Evolutionary conservation across 2,888 invertebrate species (phyloP), one percentile per base, ranked within the genome.

Genomic region (Andrena fulva): DNA sequence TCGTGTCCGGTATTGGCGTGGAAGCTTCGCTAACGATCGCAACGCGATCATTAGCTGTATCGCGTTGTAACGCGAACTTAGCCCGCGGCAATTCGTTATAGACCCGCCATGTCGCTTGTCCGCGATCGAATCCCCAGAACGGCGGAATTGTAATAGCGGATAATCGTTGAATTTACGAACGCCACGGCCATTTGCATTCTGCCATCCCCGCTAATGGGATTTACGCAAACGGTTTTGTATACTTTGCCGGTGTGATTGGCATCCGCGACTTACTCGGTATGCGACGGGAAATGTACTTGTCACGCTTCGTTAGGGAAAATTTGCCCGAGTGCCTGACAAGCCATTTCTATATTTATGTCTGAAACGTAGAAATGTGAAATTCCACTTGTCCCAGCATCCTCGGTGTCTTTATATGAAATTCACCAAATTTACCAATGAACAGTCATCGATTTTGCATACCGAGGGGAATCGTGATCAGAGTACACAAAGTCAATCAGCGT

Each of bases 111-210:
- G 84, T 81, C 66, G 78, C 52, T 73, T 74, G 76, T 84, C 66
- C 74, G 29, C 74, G 73, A 80, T 75, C 84, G 81, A 84, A 74
- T 72, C 24, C 76, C 48, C 35, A 7, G 64, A n/a, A 59, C 62
- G 62, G 42, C 6, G 48, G 76, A 82, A 80, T 87, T 71, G 71
- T 77, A 80, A 87, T 78, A 75, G 62, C 75, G 73, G 74, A 87
- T 83, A 85, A 83, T 85, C 77, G 80, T 16, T 48, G 83, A 85
- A 82, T 81, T 79, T 79, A 73, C 77, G 77, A 64, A 72, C 50
- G 62, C 42, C 64, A 8, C 8, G 35, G 20, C 54, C 60, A 82
- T 85, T 87, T 77, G 70, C 82, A 60, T 60, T 42, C 31, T 12
- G 24, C 59, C 52, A 20, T 48, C 10, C 56, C 66, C 29, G 31